Evolutionary conservation across 1,140 invertebrate genomes (phyloP), one percentile per base, ranked within the genome.

Genomic region (Choristoneura fumiferana): DNA sequence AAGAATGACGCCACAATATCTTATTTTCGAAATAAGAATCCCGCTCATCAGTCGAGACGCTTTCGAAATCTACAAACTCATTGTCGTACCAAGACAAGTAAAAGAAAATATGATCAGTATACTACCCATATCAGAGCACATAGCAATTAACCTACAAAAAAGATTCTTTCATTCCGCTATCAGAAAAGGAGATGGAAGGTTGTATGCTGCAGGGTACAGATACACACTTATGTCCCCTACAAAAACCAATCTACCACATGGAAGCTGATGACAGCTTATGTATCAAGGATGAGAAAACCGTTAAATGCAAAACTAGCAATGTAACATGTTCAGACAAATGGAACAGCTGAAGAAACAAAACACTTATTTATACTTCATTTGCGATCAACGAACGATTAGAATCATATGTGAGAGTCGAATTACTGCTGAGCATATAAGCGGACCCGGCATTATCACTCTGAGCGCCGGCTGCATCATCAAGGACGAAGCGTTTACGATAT

Each of bases 1-100:
- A 3, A 37, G 57, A 38, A 45, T 62, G 17, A 35, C 49, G n/a
- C n/a, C 56, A n/a, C n/a, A 61, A 14, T 59, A 63, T 17, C 8
- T 67, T 0, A 53, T 67, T 8, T 61, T 67, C 37, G 61, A 67
- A 29, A 67, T 67, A 35, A 29, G n/a, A 17, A 49, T 67, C 9
- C 62, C 62, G 6, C 57, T 67, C 37, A 49, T 53, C 6, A 63
- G 45, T 17, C 14, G 58, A 45, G 65, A 67, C 33, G 53, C 4
- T 8, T 67, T 58, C 17, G 58, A 67, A 12, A n/a, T 67, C 1
- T 63, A 58, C n/a, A 38, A 67, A n/a, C 8, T 58, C 35, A 54
- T 60, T 1, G 36, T 54, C 0, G 34, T 67, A 8, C 65, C 63
- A 9, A 8, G 54, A 1, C 33, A 39, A 14, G 0, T n/a, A 8